Evolutionary conservation across 2,113 vertebrate species (phyloP).

Genomic region (Chamaetylas fuelleborni): DNA sequence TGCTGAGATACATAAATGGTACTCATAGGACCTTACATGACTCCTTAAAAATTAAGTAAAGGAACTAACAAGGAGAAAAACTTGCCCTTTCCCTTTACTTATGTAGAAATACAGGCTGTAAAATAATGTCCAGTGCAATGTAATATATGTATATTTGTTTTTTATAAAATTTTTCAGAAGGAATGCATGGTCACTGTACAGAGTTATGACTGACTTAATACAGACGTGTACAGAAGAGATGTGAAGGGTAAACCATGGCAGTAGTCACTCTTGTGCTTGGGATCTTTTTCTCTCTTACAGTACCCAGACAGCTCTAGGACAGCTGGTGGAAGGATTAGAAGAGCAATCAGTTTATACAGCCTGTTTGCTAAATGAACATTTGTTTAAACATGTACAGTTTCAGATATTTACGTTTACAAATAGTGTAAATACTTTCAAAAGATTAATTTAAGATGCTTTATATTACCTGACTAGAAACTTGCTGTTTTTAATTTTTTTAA

Average conservation of each 20-base stretch:
- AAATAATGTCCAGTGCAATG: conserved; percentile 57
- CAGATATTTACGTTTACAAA: conserved; percentile 75
- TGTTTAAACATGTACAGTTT: conserved; percentile 81
- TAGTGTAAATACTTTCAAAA: conserved; percentile 78
- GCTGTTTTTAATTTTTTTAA: conserved; percentile 77
- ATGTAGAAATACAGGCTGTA: conserved; percentile 62
- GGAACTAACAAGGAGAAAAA: conserved; percentile 24
- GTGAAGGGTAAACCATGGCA: conserved; percentile 2
- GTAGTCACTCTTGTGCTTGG: conserved; percentile 25
- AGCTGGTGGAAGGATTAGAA: conserved; percentile 9
- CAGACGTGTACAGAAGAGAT: conserved; percentile 42
- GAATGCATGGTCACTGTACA: conserved; percentile 55
- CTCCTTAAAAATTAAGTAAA: conserved; percentile 25
- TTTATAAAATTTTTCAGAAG: conserved; percentile 69
- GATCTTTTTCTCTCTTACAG: conserved; percentile 42
- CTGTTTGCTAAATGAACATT: conserved; percentile 66
- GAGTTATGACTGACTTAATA: neutral
- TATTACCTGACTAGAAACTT: conserved; percentile 79
- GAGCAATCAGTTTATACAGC: conserved; percentile 47
- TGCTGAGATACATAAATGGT: neutral
- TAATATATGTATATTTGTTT: conserved; percentile 78
- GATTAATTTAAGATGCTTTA: conserved; percentile 82
- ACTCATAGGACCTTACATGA: neutral
- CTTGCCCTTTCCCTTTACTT: conserved; percentile 16
- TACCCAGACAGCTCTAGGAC: conserved; percentile 24